Evolutionary conservation across 1,140 invertebrate genomes (phyloP).

Genomic region (Leptinotarsa texana): DNA sequence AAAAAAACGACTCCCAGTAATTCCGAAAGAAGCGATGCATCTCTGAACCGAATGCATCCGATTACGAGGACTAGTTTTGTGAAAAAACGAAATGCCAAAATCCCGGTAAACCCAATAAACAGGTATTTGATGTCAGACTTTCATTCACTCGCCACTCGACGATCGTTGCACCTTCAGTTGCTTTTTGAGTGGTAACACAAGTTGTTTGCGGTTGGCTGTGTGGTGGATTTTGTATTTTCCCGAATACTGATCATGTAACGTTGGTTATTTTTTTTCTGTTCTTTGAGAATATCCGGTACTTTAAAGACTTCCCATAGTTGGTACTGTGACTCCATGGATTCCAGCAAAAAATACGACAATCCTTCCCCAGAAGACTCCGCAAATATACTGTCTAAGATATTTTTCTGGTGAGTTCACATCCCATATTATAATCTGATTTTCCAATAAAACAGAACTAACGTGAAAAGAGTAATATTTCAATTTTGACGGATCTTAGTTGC

Average conservation of each 20-base stretch:
- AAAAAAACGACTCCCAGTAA: too few relatives aligned
- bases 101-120: background rate
- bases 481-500: too few relatives aligned
- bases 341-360: constrained; percentile 13
- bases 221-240: background rate
- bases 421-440: too few relatives aligned
- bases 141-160: background rate
- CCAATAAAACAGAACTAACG: too few relatives aligned
- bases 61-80: background rate
- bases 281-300: background rate
- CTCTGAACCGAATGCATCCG: background rate
- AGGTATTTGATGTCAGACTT: background rate
- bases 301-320: background rate
- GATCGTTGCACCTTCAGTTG: constrained; percentile 1
- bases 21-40: too few relatives aligned
- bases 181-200: background rate
- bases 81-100: background rate
- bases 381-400: constrained; percentile 10
- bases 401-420: constrained; percentile 10
- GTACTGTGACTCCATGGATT: constrained; percentile 5
- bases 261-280: background rate
- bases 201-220: background rate
- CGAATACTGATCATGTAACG: background rate
- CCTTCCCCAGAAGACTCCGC: constrained; percentile 1
- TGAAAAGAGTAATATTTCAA: too few relatives aligned